A percentile compares a stretch with the other conserved stretches of the same genome.
Conservation (phyloP, 2,888 invertebrate species). For the Metallyticus violacea region DNA sequence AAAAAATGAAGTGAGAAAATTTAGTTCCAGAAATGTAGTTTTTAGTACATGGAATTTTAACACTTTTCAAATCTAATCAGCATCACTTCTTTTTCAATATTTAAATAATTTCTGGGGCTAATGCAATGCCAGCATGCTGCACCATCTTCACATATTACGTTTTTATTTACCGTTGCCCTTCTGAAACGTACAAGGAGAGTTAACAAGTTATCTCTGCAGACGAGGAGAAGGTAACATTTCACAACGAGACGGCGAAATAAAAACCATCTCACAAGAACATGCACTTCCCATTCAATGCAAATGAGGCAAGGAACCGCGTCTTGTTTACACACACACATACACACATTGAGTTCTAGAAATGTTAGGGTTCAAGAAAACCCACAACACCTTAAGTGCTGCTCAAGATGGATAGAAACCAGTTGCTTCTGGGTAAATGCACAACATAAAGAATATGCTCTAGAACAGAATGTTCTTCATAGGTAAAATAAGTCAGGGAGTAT, state of each 20-base stretch:
- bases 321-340: background rate
- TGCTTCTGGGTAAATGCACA: too few relatives aligned
- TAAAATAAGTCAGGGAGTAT: background rate
- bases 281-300: background rate
- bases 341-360: too few relatives aligned
- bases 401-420: too few relatives aligned
- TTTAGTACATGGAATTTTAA: too few relatives aligned
- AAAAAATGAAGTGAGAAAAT: too few relatives aligned
- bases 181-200: background rate
- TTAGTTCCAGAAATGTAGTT: too few relatives aligned
- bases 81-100: too few relatives aligned
- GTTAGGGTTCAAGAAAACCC: background rate
- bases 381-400: background rate
- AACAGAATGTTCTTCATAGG: too few relatives aligned
- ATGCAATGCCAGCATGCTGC: background rate
- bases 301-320: background rate
- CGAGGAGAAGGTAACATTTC: background rate
- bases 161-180: background rate
- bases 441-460: rapidly evolving
- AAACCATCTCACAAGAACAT: background rate
- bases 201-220: background rate
- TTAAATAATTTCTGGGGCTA: background rate
- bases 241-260: background rate
- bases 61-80: too few relatives aligned
- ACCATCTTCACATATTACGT: background rate